Conservation (phyloP, 2,113 vertebrate genomes). For the Polypterus senegalus region DNA sequence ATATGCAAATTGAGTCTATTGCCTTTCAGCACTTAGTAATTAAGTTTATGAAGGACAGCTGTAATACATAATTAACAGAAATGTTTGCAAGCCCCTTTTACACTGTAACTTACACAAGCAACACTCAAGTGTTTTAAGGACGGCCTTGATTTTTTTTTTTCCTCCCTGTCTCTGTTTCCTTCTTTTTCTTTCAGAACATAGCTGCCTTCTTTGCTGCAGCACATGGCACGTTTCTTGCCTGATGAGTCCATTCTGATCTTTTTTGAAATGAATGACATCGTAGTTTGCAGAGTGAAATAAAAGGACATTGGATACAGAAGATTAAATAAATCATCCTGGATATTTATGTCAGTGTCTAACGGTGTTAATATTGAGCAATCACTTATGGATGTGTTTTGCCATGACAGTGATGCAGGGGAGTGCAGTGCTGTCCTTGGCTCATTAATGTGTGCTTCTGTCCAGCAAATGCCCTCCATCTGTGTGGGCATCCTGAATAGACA, state of each 20-base stretch:
- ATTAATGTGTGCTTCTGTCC: background rate
- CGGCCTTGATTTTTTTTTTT: constrained; percentile 19
- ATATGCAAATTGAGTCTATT: constrained; percentile 85
- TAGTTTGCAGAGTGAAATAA: background rate
- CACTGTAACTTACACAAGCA: constrained; percentile 63
- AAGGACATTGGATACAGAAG: background rate
- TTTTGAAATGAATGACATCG: background rate
- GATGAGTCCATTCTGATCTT: background rate
- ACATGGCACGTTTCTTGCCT: too few species aligned
- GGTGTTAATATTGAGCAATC: background rate
- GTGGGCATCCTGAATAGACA: background rate
- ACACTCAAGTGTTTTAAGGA: constrained; percentile 33
- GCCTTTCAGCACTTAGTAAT: constrained; percentile 97
- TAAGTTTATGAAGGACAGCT: constrained; percentile 99
- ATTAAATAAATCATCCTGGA: constrained; percentile 1
- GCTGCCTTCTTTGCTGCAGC: too few species aligned
- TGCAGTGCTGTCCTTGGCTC: constrained; percentile 5
- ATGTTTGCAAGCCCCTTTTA: constrained; percentile 86
- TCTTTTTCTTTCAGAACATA: too few species aligned
- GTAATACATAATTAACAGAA: constrained; percentile 99
- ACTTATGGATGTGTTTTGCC: background rate
- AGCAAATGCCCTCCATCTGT: background rate
- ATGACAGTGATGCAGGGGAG: constrained; percentile 2
- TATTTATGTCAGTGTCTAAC: constrained; percentile 6
- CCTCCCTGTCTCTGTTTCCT: too few species aligned